phyloP scores from a whole-genome alignment of 2,113 vertebrate species.

The Bujurquina vittata region DNA sequence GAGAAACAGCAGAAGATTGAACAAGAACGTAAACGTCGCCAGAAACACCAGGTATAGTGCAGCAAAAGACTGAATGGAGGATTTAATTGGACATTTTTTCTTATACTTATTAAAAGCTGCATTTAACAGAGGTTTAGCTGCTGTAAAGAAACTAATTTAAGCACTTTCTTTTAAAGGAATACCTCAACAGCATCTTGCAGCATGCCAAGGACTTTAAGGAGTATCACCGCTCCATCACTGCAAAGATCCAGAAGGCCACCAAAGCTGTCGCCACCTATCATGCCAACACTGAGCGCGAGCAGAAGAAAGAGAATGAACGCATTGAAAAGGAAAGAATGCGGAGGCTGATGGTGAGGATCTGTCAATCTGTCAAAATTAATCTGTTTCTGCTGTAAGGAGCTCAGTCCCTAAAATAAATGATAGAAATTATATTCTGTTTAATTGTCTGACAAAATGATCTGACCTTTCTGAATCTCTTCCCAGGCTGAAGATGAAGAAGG shows the following conservation, averaged over 20 bases:
- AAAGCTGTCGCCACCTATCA: conserved; percentile 97
- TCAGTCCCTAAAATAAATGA: neutral
- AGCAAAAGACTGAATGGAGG: neutral
- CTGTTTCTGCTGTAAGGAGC: neutral
- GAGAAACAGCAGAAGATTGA: conserved; percentile 99
- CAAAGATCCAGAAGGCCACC: conserved; percentile 95
- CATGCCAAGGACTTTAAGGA: conserved; percentile 99
- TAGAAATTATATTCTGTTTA: neutral
- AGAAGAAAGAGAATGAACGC: conserved; percentile 98
- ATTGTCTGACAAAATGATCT: neutral
- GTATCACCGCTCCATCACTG: conserved; percentile 94
- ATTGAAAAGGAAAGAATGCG: conserved; percentile 98
- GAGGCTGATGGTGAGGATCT: conserved; percentile 88
- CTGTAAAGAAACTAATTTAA: neutral
- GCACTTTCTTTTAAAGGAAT: conserved; percentile 82
- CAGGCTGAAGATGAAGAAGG: conserved; percentile 97
- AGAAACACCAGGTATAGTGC: conserved; percentile 92
- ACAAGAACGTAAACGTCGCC: conserved; percentile 93
- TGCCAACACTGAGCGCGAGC: conserved; percentile 96
- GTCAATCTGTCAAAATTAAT: neutral
- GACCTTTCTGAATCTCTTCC: neutral
- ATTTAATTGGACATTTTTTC: neutral
- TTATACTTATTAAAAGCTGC: neutral
- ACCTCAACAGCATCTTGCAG: conserved; percentile 98
- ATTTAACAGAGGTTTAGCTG: neutral